Conservation (phyloP, 2,113 vertebrate species). For the Egretta garzetta region DNA sequence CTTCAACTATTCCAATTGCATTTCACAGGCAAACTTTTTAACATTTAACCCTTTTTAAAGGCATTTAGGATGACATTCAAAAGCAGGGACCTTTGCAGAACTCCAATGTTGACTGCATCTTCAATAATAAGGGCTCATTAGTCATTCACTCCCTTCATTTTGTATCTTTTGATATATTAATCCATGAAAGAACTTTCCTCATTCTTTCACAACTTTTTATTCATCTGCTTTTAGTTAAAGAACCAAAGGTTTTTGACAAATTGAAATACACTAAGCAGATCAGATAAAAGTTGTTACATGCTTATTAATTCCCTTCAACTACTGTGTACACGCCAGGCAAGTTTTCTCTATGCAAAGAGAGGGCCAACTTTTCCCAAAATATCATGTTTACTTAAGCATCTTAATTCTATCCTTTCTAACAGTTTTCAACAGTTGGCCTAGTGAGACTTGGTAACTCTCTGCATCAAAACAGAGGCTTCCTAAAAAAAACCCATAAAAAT, state of each 20-base stretch:
- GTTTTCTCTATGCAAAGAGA: neutral
- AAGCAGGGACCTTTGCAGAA: neutral
- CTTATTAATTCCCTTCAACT: neutral
- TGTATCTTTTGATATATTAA: neutral
- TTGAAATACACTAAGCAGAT: neutral
- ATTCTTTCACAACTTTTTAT: neutral
- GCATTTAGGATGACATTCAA: neutral
- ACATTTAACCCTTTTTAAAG: neutral
- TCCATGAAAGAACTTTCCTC: neutral
- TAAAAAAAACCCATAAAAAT: neutral
- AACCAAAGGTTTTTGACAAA: neutral
- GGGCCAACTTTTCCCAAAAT: neutral
- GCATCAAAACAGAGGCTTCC: neutral
- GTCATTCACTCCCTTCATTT: neutral
- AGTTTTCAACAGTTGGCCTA: neutral
- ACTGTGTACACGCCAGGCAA: fast-evolving
- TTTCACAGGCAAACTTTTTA: neutral
- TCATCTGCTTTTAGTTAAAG: neutral
- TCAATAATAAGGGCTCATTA: neutral
- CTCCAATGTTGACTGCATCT: neutral
- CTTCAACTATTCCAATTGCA: neutral
- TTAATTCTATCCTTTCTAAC: neutral
- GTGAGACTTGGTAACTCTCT: neutral
- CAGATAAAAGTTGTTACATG: neutral
- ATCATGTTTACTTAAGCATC: neutral